Percentiles rank a stretch among this genome's conserved stretches.
phyloP scores from a whole-genome alignment of 2,113 vertebrate genomes.

The Fregata magnificens region DNA sequence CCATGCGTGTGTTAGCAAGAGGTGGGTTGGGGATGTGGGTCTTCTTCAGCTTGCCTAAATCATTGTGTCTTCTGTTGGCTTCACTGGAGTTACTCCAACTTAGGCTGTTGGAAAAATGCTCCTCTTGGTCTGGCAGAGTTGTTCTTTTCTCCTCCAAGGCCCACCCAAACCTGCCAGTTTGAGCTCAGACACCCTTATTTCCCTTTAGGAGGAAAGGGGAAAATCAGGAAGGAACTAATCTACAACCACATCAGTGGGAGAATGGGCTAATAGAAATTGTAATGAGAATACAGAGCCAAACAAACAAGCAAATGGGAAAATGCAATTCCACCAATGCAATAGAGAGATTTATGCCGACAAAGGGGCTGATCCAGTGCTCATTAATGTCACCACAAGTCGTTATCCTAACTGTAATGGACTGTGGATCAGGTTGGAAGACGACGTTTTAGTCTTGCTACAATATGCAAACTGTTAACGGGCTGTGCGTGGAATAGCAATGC shows the following conservation, averaged over 20 bases:
- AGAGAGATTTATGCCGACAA: neutral
- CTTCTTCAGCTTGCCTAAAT: neutral
- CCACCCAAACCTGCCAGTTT: neutral
- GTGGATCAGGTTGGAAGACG: neutral
- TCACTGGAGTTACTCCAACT: neutral
- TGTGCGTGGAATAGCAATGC: neutral
- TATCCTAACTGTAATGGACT: constrained; percentile 1
- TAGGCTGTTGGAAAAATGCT: neutral
- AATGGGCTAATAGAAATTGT: neutral
- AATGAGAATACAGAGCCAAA: constrained; percentile 13
- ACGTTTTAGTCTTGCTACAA: neutral
- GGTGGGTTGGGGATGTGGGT: neutral
- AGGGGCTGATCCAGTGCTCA: neutral
- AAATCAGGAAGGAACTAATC: neutral
- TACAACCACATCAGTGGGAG: neutral
- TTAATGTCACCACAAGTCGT: neutral
- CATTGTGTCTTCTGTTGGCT: neutral
- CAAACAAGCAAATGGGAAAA: neutral
- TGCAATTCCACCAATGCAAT: neutral
- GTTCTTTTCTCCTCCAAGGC: neutral
- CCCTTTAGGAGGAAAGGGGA: neutral
- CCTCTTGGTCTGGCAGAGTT: neutral
- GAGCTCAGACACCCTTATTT: neutral
- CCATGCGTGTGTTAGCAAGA: accelerated
- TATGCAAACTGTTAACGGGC: accelerated